phyloP scores from a whole-genome alignment of 2,888 invertebrate genomes.

The Pseudococcus jackbeardsleyi region DNA sequence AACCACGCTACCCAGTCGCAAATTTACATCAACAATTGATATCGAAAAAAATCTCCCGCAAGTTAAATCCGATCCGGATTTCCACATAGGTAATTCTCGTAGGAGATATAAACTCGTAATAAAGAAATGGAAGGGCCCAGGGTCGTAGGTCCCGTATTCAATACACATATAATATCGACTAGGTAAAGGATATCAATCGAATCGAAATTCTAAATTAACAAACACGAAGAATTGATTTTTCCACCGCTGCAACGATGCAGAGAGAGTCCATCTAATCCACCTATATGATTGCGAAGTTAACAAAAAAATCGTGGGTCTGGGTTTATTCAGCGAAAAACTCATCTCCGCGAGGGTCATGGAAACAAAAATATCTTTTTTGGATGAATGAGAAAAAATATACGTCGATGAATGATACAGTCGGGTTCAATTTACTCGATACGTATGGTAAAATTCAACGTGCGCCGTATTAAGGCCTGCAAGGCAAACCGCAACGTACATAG shows the following conservation, averaged over 20 bases:
- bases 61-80: constrained; percentile 2
- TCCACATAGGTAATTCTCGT: constrained; percentile 15
- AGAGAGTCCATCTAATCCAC: neutral
- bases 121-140: neutral
- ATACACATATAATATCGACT: neutral
- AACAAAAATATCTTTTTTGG: constrained; percentile 27
- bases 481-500: constrained; percentile 23
- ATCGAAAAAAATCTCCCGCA: neutral
- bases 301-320: neutral
- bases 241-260: neutral
- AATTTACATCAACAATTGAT: neutral
- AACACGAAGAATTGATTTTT: constrained; percentile 41
- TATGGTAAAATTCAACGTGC: neutral
- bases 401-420: neutral
- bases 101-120: constrained; percentile 16
- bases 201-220: constrained; percentile 30
- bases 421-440: constrained; percentile 24
- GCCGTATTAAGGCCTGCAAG: constrained; percentile 2
- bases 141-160: neutral
- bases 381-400: constrained; percentile 6
- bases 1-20: neutral
- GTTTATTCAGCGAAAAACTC: constrained; percentile 8
- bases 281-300: constrained; percentile 6
- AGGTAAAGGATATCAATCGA: neutral
- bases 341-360: neutral